phyloP scores from a whole-genome alignment of 2,888 invertebrate genomes.

The Callinectes sapidus region DNA sequence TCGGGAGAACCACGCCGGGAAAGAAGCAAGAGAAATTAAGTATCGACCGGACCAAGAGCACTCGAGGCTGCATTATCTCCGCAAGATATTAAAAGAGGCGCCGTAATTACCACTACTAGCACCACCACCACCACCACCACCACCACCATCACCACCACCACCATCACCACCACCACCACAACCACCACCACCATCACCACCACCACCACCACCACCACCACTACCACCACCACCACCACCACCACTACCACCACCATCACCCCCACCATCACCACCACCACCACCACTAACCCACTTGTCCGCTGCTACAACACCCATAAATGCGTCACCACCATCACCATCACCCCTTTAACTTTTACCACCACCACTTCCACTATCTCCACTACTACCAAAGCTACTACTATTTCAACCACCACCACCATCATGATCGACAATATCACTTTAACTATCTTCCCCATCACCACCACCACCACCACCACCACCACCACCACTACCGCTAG shows the following conservation, averaged over 20 bases:
- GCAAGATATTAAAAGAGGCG: slow-evolving; percentile 25
- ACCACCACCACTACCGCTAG: neutral
- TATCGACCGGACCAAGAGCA: slow-evolving; percentile 18
- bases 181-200: neutral
- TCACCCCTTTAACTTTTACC: neutral
- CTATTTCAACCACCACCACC: neutral
- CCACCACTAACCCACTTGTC: too few relatives aligned
- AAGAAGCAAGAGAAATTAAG: slow-evolving; percentile 25
- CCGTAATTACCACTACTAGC: neutral
- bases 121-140: neutral
- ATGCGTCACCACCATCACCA: neutral
- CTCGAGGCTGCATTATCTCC: slow-evolving; percentile 17
- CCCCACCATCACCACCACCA: neutral
- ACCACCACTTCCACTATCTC: neutral
- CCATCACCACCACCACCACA: neutral
- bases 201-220: neutral
- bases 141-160: neutral
- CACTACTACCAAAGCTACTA: neutral
- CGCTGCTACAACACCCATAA: neutral
- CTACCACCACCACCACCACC: neutral
- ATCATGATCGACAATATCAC: neutral
- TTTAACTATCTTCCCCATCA: neutral
- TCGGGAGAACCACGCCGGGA: neutral
- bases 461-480: neutral
- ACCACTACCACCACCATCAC: neutral